Evolutionary conservation across 2,113 vertebrate species (phyloP).

Genomic region (Ramphastos sulfuratus): DNA sequence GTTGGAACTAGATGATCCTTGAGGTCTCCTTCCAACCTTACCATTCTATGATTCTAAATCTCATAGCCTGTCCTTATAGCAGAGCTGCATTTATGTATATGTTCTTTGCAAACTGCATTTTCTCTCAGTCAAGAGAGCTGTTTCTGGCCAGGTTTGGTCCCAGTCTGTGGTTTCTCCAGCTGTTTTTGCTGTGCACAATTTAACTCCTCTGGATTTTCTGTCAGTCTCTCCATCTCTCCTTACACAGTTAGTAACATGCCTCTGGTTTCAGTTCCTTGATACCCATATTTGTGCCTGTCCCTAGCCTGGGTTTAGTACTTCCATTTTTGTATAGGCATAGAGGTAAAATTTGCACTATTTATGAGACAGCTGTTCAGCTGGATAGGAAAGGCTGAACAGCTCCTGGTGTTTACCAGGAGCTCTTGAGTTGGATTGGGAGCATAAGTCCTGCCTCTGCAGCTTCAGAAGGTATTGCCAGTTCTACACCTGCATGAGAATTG

Average conservation of each 20-base stretch:
- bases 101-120: too few species aligned
- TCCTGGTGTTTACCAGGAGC: too few species aligned
- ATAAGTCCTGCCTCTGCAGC: neutral
- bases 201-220: neutral
- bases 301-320: neutral
- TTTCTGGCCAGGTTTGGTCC: too few species aligned
- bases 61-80: too few species aligned
- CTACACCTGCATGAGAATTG: neutral
- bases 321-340: neutral
- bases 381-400: neutral
- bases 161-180: too few species aligned
- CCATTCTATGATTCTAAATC: too few species aligned
- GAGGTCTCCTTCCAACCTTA: too few species aligned
- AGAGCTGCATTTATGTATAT: too few species aligned
- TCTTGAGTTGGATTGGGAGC: neutral
- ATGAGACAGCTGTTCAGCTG: neutral
- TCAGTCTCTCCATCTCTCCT: neutral
- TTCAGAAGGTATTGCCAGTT: neutral
- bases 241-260: neutral
- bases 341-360: neutral
- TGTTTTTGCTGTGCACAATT: neutral
- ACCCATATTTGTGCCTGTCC: neutral
- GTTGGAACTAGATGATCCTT: too few species aligned
- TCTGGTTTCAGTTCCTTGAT: neutral
- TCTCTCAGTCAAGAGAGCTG: too few species aligned